phyloP scores from a whole-genome alignment of 2,113 vertebrate genomes.

The Leucoraja erinaceus region DNA sequence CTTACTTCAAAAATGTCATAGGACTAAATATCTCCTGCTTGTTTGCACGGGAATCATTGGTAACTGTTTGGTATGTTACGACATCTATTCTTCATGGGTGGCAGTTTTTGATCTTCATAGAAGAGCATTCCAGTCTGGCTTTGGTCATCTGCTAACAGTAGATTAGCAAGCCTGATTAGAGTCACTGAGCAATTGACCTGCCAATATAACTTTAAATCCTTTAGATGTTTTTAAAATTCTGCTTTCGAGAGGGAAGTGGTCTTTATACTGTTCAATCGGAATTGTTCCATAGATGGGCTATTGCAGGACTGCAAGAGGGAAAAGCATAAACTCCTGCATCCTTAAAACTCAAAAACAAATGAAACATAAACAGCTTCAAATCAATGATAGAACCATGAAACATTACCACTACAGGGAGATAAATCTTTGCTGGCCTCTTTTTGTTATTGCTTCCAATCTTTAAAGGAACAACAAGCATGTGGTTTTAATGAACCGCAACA shows the following conservation, averaged over 20 bases:
- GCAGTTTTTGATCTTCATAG: neutral
- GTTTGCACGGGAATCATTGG: neutral
- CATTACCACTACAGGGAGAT: neutral
- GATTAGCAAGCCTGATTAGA: neutral
- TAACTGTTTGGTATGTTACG: neutral
- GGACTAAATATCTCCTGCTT: neutral
- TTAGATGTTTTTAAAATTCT: neutral
- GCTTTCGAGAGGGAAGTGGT: too few relatives aligned
- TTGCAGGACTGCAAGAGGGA: neutral
- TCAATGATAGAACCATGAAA: neutral
- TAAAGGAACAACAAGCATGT: neutral
- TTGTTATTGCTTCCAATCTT: neutral
- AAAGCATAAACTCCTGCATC: neutral
- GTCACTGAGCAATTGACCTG: neutral
- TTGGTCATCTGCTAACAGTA: too few relatives aligned
- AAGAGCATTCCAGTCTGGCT: neutral
- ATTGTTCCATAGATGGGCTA: neutral
- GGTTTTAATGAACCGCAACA: neutral
- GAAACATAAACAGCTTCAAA: neutral
- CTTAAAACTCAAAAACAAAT: neutral
- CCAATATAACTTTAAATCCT: neutral
- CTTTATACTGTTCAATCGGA: neutral
- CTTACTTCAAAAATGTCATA: neutral
- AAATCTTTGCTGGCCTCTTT: neutral
- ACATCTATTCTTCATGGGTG: neutral